Percentiles rank a stretch among this genome's conserved stretches.
Conservation (phyloP, 2,888 invertebrate species). For the Germaria angustata region DNA sequence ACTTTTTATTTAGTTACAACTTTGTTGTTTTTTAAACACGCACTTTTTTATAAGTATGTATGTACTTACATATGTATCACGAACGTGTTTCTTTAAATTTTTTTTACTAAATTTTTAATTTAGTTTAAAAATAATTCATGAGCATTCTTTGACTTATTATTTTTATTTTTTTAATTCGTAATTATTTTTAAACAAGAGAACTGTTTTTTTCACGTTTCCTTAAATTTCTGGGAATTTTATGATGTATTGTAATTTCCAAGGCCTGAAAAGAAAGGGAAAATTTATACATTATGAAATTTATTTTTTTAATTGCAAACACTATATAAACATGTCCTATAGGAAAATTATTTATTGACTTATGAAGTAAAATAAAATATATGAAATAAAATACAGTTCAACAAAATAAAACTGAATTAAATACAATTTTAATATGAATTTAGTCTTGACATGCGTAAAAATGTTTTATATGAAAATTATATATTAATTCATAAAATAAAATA, state of each 20-base stretch:
- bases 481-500: background rate
- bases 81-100: too few species aligned
- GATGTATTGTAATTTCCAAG: background rate
- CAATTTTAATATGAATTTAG: too few species aligned
- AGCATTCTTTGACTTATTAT: background rate
- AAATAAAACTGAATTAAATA: too few species aligned
- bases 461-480: too few species aligned
- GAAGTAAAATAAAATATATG: too few species aligned
- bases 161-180: background rate
- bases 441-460: too few species aligned
- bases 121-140: background rate
- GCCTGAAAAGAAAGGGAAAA: slow-evolving; percentile 18
- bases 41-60: slow-evolving; percentile 6
- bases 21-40: slow-evolving; percentile 11
- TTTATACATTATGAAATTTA: background rate
- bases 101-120: background rate
- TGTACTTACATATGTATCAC: too few species aligned
- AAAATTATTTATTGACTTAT: too few species aligned
- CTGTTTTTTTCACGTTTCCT: background rate
- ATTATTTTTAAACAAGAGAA: background rate
- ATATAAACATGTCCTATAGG: too few species aligned
- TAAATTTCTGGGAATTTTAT: background rate
- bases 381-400: too few species aligned
- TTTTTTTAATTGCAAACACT: background rate
- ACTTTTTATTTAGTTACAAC: background rate